These are phyloP conservation scores for Drosophila mercatorum DNA, from an alignment of 2,888 invertebrate genomes.

Conservation along the genomic window DNA sequence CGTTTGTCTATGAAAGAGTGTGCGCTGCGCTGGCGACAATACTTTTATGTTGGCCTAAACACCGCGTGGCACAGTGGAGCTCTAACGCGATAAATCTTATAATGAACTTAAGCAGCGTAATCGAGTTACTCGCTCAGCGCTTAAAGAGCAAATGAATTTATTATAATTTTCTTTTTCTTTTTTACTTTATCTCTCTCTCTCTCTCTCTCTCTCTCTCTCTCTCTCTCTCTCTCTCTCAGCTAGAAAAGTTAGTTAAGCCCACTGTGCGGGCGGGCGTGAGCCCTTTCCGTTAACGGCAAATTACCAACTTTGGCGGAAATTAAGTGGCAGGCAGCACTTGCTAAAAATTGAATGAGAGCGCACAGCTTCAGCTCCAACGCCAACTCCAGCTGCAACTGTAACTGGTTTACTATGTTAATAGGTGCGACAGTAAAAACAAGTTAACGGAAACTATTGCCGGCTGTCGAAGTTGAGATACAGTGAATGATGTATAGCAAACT, in stretches of 20 bases:
- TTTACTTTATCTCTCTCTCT: no score
- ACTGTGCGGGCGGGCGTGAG: slow-evolving; percentile 9
- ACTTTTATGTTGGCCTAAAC: slow-evolving; percentile 21
- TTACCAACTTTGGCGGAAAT: slow-evolving; percentile 74
- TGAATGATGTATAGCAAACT: no score
- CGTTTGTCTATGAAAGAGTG: slow-evolving; percentile 45
- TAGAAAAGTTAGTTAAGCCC: background rate
- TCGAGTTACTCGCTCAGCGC: background rate
- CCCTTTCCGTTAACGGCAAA: slow-evolving; percentile 54
- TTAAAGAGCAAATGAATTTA: background rate
- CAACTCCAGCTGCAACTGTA: slow-evolving; percentile 26
- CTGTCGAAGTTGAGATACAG: background rate
- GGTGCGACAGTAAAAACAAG: slow-evolving; percentile 3
- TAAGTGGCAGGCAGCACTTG: slow-evolving; percentile 66
- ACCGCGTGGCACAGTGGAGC: slow-evolving; percentile 14
- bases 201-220: no score
- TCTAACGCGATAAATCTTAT: background rate
- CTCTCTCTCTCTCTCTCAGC: background rate
- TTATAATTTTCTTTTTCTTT: background rate
- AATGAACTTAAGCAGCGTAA: background rate
- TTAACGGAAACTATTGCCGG: background rate
- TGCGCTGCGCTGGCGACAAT: slow-evolving; percentile 38
- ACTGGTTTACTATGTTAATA: slow-evolving; percentile 13
- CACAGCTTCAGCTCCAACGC: slow-evolving; percentile 27
- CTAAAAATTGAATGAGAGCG: slow-evolving; percentile 61